Base-by-base conservation (phyloP, 2,797 vertebrate species). In the Micromesistius poutassou region DNA sequence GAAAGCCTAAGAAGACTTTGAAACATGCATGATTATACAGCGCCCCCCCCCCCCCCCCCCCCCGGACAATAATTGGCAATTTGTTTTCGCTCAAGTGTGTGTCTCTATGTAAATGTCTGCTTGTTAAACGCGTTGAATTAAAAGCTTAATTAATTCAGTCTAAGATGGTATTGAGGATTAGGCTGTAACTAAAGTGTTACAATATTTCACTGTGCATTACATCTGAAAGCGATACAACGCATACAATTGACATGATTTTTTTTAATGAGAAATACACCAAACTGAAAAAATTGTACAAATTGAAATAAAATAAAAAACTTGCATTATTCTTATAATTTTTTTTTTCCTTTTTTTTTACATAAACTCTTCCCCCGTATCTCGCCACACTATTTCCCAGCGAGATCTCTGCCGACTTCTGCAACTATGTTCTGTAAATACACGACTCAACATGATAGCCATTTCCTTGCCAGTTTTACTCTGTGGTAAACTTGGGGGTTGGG, bases 251-350 rank as follows among this genome's bases (percentile, higher is more conserved):
- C 93, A 94, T 92, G 90, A 90, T 88, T 93, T 91, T 95, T 71
- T 71, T 95, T 95, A 95, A 95, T 95, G 93, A 95, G 94, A 94
- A 94, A 93, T 94, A 95, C 94, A 95, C 89, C 85, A 94, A 95
- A 95, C 93, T 92, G 90, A 74, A 94, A 93, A 93, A 93, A 94
- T 92, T 95, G 87, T 94, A 95, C 93, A 95, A 95, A 95, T 93
- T 91, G 91, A 94, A 94, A 93, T 88, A 93, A 94, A 95, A 94
- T 89, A 78, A 88, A 90, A 93, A 92, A 93, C 89, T 90, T 92
- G 91, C 87, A 95, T 92, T 93, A 89, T 93, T 93, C 87, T 93
- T 92, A 93, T 93, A 94, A 89, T 94, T 93, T 90, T 38, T 38
- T 93, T 86, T 87, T 91, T 90, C 33, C 7, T 93, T 86, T 86